Base-by-base conservation (phyloP, 1,140 invertebrate species). In the Brachionus manjavacas region DNA sequence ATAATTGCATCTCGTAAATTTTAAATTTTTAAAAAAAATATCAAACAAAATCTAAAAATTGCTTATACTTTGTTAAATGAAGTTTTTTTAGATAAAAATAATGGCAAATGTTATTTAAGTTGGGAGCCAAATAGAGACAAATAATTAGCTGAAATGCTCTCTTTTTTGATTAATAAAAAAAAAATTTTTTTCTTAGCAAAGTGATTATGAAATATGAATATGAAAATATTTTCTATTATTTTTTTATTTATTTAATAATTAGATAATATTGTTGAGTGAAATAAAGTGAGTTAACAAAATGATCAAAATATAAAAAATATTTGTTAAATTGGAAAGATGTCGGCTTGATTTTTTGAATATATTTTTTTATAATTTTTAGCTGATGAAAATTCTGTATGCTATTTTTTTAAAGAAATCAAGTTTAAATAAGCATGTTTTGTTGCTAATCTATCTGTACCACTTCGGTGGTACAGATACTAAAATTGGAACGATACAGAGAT, bases 401-500 rank as follows among this genome's bases (percentile, higher is more conserved):
- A 72, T n/a, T 72, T n/a, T 72, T 39, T 72, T 3, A 3, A 6
- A 16, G 14, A 6, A 11, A 39, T 41, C 16, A 41, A 41, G n/a
- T n/a, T 1, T 72, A 72, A 41, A 72, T 39, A 72, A 72, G 1
- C 14, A 39, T 4, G 3, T 2, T 39, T 39, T 39, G 12, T 35
- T 31, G 68, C n/a, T 35, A 39, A 39, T 25, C 23, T 46, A 76
- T 49, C 16, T 76, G 72, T 76, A 28, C 28, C 28, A n/a, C n/a
- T n/a, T n/a, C n/a, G n/a, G n/a, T n/a, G n/a, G n/a, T n/a, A n/a
- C n/a, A n/a, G n/a, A n/a, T n/a, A n/a, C n/a, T n/a, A n/a, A n/a
- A n/a, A n/a, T n/a, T n/a, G n/a, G n/a, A n/a, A n/a, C n/a, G n/a
- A 79, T 79, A 55, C 74, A 52, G 74, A 79, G 49, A 79, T 55